Base-by-base conservation (phyloP, 2,888 invertebrate species). In the Morpho achilles region DNA sequence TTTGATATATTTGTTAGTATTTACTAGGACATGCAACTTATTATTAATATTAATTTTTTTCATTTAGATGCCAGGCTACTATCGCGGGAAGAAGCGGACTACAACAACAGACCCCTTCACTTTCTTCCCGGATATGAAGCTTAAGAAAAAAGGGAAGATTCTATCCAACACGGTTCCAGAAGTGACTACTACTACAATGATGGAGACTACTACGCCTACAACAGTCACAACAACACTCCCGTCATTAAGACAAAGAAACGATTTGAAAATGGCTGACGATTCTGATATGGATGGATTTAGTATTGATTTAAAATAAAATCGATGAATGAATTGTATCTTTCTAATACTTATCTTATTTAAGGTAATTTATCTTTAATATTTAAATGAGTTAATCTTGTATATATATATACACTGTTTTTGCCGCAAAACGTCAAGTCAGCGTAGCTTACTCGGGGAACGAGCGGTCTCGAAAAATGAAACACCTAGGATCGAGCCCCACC, bases 61-160 rank as follows among this genome's bases (percentile, higher is more conserved):
- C 45, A 23, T 50, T 7, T 73, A 85, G 86, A 85, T 85, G 82
- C 77, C 83, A 0, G 54, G 10, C 0, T 79, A 85, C 70, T 82
- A 83, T 67, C 70, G 69, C 3, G 77, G 70, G 1, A 63, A 61
- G 32, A 71, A 62, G 7, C 70, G 69, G 0, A 80, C 80, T 0
- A 83, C 83, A 0, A 75, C 79, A 0, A 64, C 69, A 0, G 66
- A 51, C 22, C 65, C 69, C 1, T 58, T 59, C 9, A 56, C 53
- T 0, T 32, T 55, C 10, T 60, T 61, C 48, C 58, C 62, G 6
- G 58, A 62, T 10, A 16, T 50, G 3, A 46, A 48, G 43, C 53
- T 59, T n/a, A 63, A 55, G 40, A 49, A 54, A 45, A 58, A 10
- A 47, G 43, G 32, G 6, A 56, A 43, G 8, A 2, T 16, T 8